phyloP scores from a whole-genome alignment of 2,888 invertebrate genomes.

The Cybosia mesomella region DNA sequence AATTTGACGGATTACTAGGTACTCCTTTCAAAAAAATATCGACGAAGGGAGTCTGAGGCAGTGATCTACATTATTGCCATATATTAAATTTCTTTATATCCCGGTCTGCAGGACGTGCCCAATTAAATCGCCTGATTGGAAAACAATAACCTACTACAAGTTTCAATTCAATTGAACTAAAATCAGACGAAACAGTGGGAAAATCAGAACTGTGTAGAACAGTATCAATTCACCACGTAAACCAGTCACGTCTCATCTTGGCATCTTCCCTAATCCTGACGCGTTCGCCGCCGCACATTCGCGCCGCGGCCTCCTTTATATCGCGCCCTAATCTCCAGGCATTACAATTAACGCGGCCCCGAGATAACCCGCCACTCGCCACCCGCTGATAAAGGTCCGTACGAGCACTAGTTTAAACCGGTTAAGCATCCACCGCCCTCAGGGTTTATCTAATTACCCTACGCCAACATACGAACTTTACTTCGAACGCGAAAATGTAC shows the following conservation, averaged over 20 bases:
- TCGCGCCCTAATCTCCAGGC: slow-evolving; percentile 81
- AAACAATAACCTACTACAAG: not conserved
- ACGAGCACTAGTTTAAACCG: slow-evolving; percentile 82
- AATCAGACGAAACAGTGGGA: slow-evolving; percentile 9
- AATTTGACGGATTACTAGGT: no score
- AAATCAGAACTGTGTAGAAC: slow-evolving; percentile 35
- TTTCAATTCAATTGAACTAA: slow-evolving; percentile 2
- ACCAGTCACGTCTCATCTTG: slow-evolving; percentile 55
- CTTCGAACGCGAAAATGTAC: slow-evolving; percentile 52
- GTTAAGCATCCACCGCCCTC: slow-evolving; percentile 82
- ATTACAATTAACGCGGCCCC: slow-evolving; percentile 86
- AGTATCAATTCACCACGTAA: slow-evolving; percentile 47
- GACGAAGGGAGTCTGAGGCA: no score
- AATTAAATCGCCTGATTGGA: not conserved
- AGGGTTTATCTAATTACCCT: slow-evolving; percentile 86
- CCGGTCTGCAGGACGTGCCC: not conserved
- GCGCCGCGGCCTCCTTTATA: slow-evolving; percentile 67
- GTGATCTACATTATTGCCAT: no score
- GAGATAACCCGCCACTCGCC: slow-evolving; percentile 85
- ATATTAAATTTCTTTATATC: not conserved
- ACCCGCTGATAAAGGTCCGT: slow-evolving; percentile 84
- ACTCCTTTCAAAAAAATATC: no score
- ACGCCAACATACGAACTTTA: slow-evolving; percentile 66
- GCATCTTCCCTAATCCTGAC: slow-evolving; percentile 64
- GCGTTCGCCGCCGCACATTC: slow-evolving; percentile 54